These are phyloP conservation scores for Nyctibius grandis DNA, from an alignment of 2,797 vertebrate genomes.

Conservation along the genomic window DNA sequence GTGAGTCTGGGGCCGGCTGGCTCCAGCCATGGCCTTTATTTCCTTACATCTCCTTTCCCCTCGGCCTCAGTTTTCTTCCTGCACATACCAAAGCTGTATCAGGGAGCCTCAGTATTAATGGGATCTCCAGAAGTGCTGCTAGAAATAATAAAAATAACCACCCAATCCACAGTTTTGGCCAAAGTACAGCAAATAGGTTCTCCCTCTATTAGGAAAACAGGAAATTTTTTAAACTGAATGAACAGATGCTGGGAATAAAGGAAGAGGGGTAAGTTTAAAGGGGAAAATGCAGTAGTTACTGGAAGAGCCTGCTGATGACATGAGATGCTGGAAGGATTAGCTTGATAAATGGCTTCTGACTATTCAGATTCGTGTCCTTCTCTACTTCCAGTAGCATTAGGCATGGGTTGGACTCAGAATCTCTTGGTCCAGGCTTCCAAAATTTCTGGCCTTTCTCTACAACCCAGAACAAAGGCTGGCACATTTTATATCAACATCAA, in stretches of 20 bases:
- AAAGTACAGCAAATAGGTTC: constrained; percentile 31
- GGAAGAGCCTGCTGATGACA: neutral
- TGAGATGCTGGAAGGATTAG: neutral
- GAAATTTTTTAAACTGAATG: constrained; percentile 47
- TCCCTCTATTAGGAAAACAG: constrained; percentile 55
- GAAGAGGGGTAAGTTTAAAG: neutral
- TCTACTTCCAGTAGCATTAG: neutral
- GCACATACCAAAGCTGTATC: neutral
- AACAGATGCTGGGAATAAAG: constrained; percentile 54
- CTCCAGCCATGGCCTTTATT: neutral
- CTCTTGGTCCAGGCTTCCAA: neutral
- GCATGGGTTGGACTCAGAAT: neutral
- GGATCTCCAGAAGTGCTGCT: constrained; percentile 48
- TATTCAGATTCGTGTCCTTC: neutral
- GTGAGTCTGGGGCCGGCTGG: neutral
- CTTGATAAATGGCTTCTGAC: neutral
- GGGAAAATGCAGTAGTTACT: neutral
- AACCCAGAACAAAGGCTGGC: neutral
- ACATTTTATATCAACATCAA: neutral
- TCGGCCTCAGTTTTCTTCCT: constrained; percentile 14
- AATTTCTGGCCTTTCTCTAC: neutral
- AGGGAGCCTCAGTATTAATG: constrained; percentile 22
- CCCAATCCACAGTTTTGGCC: constrained; percentile 10
- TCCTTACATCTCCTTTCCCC: neutral
- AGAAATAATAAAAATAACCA: constrained; percentile 50